Percentiles rank a stretch among this genome's conserved stretches.
phyloP scores from a whole-genome alignment of 2,113 vertebrate genomes.

The Bubo blakistoni region DNA sequence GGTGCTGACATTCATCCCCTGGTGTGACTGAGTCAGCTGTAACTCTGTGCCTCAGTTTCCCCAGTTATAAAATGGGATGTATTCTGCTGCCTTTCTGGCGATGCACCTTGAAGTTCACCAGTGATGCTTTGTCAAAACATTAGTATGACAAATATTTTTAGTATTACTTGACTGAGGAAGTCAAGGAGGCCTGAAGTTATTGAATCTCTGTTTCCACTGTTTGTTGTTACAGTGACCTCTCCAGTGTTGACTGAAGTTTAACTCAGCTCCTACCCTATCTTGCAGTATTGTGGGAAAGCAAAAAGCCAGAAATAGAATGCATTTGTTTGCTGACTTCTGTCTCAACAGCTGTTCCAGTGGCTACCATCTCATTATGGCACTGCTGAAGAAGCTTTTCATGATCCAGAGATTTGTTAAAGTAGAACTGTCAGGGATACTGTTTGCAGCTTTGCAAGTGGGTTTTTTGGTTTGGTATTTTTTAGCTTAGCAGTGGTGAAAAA shows the following conservation, averaged over 20 bases:
- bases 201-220: neutral
- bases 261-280: neutral
- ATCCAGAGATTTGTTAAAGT: neutral
- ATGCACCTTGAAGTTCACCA: neutral
- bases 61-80: fast-evolving
- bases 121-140: neutral
- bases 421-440: neutral
- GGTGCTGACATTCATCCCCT: neutral
- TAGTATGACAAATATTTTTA: neutral
- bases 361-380: neutral
- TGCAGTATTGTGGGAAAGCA: neutral
- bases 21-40: neutral
- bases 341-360: neutral
- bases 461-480: neutral
- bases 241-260: neutral
- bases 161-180: neutral
- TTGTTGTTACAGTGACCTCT: neutral
- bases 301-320: neutral
- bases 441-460: constrained; percentile 12
- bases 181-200: neutral
- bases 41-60: neutral
- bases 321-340: neutral
- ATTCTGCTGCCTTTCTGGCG: neutral
- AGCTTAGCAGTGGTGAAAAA: neutral
- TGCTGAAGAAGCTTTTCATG: neutral